phyloP scores from a whole-genome alignment of 53 echinoderm and acorn worm species.

The Hippasteria phrygiana region DNA sequence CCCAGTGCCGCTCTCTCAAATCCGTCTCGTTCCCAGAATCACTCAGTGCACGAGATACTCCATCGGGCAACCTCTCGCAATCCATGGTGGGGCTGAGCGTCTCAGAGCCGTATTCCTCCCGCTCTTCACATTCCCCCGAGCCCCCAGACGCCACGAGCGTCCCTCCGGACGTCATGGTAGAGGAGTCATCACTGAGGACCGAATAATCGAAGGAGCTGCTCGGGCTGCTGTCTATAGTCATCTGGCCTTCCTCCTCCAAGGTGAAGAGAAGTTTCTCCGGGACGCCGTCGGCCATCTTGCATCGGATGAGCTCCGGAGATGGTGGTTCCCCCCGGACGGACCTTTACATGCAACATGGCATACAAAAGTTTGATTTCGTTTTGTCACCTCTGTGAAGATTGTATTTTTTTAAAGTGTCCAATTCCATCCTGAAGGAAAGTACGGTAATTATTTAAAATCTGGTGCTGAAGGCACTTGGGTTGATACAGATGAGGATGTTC shows the following conservation, averaged over 20 bases:
- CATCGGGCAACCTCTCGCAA: neutral
- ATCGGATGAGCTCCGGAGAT: constrained; percentile 21
- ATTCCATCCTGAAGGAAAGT: too few species aligned
- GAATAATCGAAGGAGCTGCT: neutral
- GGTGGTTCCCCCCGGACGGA: neutral
- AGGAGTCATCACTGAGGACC: neutral
- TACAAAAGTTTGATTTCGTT: neutral
- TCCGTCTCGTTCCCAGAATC: neutral
- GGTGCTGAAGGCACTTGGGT: too few species aligned
- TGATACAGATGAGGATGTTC: too few species aligned
- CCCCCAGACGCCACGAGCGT: constrained; percentile 1
- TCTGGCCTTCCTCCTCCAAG: constrained; percentile 18
- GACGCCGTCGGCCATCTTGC: constrained; percentile 37
- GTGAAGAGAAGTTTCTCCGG: constrained; percentile 21
- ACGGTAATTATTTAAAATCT: too few species aligned
- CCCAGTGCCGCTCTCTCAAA: neutral
- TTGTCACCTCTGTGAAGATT: neutral
- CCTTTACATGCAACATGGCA: neutral
- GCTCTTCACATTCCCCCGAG: neutral
- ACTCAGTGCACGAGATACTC: neutral
- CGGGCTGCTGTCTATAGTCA: neutral
- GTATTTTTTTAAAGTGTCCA: too few species aligned
- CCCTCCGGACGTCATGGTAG: constrained; percentile 19
- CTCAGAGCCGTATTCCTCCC: neutral
- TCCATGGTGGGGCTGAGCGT: neutral